phyloP scores from a whole-genome alignment of 35 echinoderm and acorn worm genomes.

The Heliocidaris tuberculata region DNA sequence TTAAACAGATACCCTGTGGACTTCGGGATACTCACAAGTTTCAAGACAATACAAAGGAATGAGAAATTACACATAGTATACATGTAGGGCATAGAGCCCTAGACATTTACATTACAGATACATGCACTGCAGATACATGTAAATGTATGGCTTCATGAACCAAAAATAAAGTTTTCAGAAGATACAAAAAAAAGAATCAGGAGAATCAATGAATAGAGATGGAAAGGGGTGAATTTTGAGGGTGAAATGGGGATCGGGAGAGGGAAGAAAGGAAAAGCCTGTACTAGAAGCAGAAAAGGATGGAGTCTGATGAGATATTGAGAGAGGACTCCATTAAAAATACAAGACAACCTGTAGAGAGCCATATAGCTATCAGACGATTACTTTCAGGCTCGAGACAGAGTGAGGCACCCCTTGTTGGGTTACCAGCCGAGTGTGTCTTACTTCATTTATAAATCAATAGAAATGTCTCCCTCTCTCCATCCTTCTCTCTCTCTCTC shows the following conservation, averaged over 20 bases:
- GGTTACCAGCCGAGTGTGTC: background rate
- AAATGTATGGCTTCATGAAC: no score
- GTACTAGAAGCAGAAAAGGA: background rate
- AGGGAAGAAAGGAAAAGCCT: no score
- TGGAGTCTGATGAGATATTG: background rate
- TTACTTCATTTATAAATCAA: background rate
- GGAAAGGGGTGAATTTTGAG: no score
- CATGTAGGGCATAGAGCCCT: no score
- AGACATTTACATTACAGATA: no score
- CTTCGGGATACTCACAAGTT: background rate
- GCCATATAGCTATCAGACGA: background rate
- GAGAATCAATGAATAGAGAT: no score
- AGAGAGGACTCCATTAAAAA: background rate
- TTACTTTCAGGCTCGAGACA: background rate
- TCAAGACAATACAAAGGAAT: background rate
- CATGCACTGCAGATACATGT: no score
- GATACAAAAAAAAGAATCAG: no score
- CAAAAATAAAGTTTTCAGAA: no score
- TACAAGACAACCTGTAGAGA: background rate
- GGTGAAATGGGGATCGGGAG: no score
- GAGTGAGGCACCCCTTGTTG: conserved; percentile 13
- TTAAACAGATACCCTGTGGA: background rate
- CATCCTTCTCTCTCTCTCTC: background rate
- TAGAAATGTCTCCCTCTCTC: background rate
- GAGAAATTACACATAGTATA: no score